Percentiles rank a stretch among this genome's conserved stretches.
Conservation (phyloP, 2,797 vertebrate species). For the Peromyscus attwateri region DNA sequence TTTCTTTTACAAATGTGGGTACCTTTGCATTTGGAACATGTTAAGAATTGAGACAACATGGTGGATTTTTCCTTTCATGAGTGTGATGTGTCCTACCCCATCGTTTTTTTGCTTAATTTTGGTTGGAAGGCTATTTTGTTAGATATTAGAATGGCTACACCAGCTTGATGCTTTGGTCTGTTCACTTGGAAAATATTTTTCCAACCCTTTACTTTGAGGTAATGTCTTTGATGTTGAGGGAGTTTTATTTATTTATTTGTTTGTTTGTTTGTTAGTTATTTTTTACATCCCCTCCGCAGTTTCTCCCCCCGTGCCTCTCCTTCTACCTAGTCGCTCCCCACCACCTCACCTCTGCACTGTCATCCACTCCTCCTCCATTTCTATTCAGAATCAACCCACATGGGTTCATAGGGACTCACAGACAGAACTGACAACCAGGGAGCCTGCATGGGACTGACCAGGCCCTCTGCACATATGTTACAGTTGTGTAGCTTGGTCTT, state of each 20-base stretch:
- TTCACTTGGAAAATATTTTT: not conserved
- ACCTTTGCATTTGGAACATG: not conserved
- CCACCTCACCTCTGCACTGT: not conserved
- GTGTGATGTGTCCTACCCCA: not conserved
- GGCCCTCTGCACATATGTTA: too few relatives aligned
- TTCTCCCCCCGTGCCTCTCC: not conserved
- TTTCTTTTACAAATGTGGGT: not conserved
- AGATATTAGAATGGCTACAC: not conserved
- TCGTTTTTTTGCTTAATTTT: not conserved
- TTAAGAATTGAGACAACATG: not conserved
- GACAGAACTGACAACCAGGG: not conserved
- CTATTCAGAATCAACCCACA: not conserved
- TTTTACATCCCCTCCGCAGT: not conserved
- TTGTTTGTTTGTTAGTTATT: too few relatives aligned
- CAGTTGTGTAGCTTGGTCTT: too few relatives aligned
- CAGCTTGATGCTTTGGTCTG: not conserved
- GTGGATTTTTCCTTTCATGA: not conserved
- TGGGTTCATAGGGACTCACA: not conserved
- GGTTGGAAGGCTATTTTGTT: not conserved
- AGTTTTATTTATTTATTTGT: too few relatives aligned
- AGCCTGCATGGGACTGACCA: not conserved
- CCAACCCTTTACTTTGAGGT: not conserved
- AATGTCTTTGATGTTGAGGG: not conserved
- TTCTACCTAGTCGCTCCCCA: not conserved
- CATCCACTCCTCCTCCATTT: not conserved